Evolutionary conservation across 2,888 invertebrate species (phyloP), one percentile per base, ranked within the genome.

Genomic region (Anodontia alba): DNA sequence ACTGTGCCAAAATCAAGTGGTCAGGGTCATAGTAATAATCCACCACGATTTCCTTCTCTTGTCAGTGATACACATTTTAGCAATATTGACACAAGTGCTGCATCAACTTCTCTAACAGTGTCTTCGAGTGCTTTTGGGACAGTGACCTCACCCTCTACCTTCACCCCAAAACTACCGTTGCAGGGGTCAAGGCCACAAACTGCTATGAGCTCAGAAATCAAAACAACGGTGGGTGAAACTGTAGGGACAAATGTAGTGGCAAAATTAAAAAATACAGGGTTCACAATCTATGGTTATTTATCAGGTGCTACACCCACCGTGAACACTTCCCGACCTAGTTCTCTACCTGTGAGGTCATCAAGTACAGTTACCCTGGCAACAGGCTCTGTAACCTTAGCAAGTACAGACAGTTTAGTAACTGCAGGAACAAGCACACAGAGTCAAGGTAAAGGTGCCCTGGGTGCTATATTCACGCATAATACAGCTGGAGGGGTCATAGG

Each of bases 191-290:
- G 70, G 72, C 43, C 67, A 57, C 62, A 67, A 17, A 62, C 62
- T 62, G 20, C 33, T 33, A 17, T 20, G 33, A 62, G 62, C 38
- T 36, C 75, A 12, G 38, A 68, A 38, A 49, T 68, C 33, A 75
- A 51, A 51, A 51, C 68, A 8, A 57, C 51, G 12, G 38, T 31
- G 1, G 57, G 15, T 36, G 42, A 54, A 23, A 57, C 31, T 57
- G 46, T 29, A 8, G 51, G 29, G 69, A 31, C 33, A 69, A 62
- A 49, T 51, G 86, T 91, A 43, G 78, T 91, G 43, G 87, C 89
- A 49, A 90, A 87, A 76, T 73, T 91, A 33, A 91, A 90, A 83
- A 88, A 84, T 77, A 90, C 87, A 29, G 91, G 91, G 17, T 88
- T 83, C 49, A 87, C 87, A 5, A 68, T 91, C 12, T 89, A 89